phyloP scores from a whole-genome alignment of 1,140 invertebrate genomes.

The Heliconius melpomene region DNA sequence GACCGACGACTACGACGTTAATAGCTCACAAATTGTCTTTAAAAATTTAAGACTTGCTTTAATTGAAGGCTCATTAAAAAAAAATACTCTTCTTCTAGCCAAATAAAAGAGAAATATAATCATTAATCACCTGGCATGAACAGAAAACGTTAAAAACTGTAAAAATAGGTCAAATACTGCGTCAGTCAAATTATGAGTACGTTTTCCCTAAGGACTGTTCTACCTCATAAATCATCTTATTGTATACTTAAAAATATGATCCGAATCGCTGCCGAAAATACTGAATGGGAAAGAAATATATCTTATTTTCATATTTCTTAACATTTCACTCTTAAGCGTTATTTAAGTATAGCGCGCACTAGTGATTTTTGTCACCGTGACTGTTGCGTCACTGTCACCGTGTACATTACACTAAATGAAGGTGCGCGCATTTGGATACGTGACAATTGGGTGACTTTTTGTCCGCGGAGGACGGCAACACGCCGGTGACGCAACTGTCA shows the following conservation, averaged over 20 bases:
- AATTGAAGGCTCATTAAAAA: not conserved
- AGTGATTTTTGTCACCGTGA: too few relatives aligned
- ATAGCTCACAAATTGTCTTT: not conserved
- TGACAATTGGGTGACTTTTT: too few relatives aligned
- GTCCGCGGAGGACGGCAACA: too few relatives aligned
- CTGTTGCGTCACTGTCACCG: too few relatives aligned
- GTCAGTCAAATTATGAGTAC: constrained; percentile 33
- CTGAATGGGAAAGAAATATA: constrained; percentile 29
- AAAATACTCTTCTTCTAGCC: not conserved
- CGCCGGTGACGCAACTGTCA: too few relatives aligned
- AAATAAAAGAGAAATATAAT: not conserved
- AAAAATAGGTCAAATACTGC: constrained; percentile 24
- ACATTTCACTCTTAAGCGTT: not conserved
- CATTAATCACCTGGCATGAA: not conserved
- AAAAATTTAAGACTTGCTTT: not conserved
- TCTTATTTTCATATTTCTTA: constrained; percentile 22
- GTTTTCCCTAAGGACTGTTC: constrained; percentile 28
- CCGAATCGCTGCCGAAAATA: constrained; percentile 23
- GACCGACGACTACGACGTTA: too few relatives aligned
- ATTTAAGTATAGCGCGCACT: too few relatives aligned
- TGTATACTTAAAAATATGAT: constrained; percentile 33
- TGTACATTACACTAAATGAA: too few relatives aligned
- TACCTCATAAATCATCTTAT: constrained; percentile 36
- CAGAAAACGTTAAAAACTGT: constrained; percentile 7
- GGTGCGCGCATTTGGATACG: too few relatives aligned